phyloP scores from a whole-genome alignment of 1,140 invertebrate species.

The Papilio machaon region DNA sequence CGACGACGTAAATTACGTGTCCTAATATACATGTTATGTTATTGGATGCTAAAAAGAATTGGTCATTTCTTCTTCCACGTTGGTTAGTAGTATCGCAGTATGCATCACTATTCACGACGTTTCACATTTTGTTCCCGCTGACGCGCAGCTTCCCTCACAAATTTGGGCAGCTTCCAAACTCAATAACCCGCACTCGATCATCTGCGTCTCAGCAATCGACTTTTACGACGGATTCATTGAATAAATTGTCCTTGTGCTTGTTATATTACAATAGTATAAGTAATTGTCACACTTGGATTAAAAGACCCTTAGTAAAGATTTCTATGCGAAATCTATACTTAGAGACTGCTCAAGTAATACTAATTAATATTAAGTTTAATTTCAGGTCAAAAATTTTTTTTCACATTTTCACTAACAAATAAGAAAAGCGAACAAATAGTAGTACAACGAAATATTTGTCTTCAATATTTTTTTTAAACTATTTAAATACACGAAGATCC shows the following conservation, averaged over 20 bases:
- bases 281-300: no score
- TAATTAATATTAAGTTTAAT: no score
- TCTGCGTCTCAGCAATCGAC: not conserved
- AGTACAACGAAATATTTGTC: no score
- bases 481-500: not conserved
- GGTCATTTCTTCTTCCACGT: not conserved
- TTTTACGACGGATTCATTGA: slow-evolving; percentile 7
- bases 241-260: not conserved
- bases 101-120: not conserved
- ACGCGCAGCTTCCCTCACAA: not conserved
- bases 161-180: slow-evolving; percentile 6
- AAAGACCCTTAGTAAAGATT: no score
- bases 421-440: no score
- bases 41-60: not conserved
- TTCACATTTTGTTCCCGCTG: slow-evolving; percentile 1
- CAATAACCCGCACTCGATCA: slow-evolving; percentile 13
- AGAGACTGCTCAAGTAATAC: no score
- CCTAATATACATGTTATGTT: no score
- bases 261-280: not conserved
- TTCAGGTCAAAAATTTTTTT: no score
- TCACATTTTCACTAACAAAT: no score
- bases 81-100: not conserved
- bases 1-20: no score
- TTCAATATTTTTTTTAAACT: not conserved
- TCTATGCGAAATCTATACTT: no score